Base-by-base conservation (phyloP, 2,797 vertebrate species). In the Setipinna tenuifilis region DNA sequence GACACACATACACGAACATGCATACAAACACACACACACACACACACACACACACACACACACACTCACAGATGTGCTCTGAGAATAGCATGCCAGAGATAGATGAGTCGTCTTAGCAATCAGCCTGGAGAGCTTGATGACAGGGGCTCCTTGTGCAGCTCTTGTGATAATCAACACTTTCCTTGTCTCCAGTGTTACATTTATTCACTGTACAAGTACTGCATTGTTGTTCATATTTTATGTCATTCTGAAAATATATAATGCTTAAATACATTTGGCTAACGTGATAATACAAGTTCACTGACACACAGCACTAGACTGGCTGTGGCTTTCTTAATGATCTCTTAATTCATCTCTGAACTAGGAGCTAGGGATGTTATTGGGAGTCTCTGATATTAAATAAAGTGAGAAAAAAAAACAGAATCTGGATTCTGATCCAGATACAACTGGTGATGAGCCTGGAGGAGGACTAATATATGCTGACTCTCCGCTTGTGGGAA, bases 1-100 rank as follows among this genome's bases (percentile, higher is more conserved):
- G 41, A 87, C 59, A 65, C 80, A 59, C 28, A 82, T 57, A 50
- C 31, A 87, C 82, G 84, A n/a, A 35, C 65, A 31, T 7, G 28
- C 28, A 35, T 28, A 71, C 65, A 31, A n/a, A 71, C 11, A 71
- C 65, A 71, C 61, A 25, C 62, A 58, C 21, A 83, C 84, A 81
- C 54, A n/a, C 68, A 23, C 82, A 50, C 84, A 75, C 80, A 65
- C 58, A 31, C 19, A 23, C 59, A 61, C 65, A 71, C 65, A 71
- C 25, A 71, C 25, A 71, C 25, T 5, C 12, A 35, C 68, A 75
- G 68, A 75, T 75, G 68, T 75, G 68, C 28, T 75, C 68, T 75
- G 16, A 75, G 68, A 75, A 75, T 75, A 35, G 31, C 68, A 41
- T 75, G 68, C 68, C 16, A 25, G 11, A 65, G 62, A 75, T 75